Percentiles rank a stretch among this genome's conserved stretches.
Conservation (phyloP, 1,140 invertebrate species). For the Lordiphosa clarofinis region DNA sequence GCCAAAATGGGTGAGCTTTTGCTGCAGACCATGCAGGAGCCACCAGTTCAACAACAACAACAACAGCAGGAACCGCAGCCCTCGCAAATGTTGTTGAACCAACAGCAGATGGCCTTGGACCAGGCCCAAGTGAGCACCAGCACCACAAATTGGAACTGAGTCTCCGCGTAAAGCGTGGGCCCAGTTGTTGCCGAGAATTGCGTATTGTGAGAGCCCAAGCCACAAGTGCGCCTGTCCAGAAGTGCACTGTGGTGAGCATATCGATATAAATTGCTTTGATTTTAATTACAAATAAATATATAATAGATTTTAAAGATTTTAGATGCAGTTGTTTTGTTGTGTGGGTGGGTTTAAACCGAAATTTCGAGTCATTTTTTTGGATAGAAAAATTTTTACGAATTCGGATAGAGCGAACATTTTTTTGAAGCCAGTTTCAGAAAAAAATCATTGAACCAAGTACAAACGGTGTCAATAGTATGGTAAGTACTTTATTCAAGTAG, state of each 20-base stretch:
- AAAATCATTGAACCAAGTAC: too few relatives aligned
- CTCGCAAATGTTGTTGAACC: constrained; percentile 64
- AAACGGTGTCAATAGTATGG: too few relatives aligned
- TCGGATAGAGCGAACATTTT: too few relatives aligned
- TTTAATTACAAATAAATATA: neutral
- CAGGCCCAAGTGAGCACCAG: constrained; percentile 67
- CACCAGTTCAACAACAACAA: constrained; percentile 26
- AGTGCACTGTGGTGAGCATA: constrained; percentile 37
- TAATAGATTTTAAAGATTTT: too few relatives aligned
- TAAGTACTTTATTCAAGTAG: too few relatives aligned
- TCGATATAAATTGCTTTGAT: constrained; percentile 10
- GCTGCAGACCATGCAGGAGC: constrained; percentile 61
- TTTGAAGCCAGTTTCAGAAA: too few relatives aligned
- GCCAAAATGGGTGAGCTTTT: constrained; percentile 71
- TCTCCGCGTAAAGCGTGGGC: constrained; percentile 7
- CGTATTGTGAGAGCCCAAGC: constrained; percentile 10
- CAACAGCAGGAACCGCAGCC: constrained; percentile 32
- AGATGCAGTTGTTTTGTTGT: too few relatives aligned
- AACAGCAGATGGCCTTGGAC: constrained; percentile 71
- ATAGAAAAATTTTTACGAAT: too few relatives aligned
- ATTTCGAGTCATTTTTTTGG: too few relatives aligned
- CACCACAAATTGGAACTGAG: constrained; percentile 61
- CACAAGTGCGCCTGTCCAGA: constrained; percentile 45
- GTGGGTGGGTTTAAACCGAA: too few relatives aligned
- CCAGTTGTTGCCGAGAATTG: constrained; percentile 16